These are phyloP conservation scores for Cephalopachus bancanus DNA, from an alignment of 2,797 vertebrate genomes.

Conservation along the genomic window DNA sequence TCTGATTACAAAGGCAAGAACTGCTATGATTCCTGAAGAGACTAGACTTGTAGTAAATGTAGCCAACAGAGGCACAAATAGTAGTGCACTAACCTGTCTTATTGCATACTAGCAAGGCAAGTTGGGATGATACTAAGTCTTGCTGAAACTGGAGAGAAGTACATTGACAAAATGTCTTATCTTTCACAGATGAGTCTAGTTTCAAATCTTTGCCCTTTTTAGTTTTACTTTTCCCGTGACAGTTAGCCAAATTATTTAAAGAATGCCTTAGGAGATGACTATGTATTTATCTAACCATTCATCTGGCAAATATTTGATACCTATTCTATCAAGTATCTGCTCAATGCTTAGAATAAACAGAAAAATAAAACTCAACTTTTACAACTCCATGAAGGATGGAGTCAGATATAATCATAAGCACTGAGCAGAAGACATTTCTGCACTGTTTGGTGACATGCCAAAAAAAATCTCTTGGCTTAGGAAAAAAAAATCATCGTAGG, in stretches of 20 bases:
- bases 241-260: conserved; percentile 25
- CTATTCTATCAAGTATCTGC: background rate
- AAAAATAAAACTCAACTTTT: background rate
- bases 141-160: background rate
- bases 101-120: background rate
- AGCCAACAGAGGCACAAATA: background rate
- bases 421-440: background rate
- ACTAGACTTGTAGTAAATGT: background rate
- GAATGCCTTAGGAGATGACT: background rate
- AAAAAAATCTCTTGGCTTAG: background rate
- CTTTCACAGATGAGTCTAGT: background rate
- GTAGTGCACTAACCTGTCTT: background rate
- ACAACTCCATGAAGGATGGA: background rate
- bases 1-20: background rate
- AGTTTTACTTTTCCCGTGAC: background rate
- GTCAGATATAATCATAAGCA: background rate
- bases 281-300: background rate
- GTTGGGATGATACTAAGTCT: background rate
- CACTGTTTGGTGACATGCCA: background rate
- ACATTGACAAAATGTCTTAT: background rate
- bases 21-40: background rate
- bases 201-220: conserved; percentile 38
- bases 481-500: background rate
- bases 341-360: background rate
- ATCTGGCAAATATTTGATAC: conserved; percentile 18